Base-by-base conservation (phyloP, 2,113 vertebrate species). In the Cricetomys ansorgei region DNA sequence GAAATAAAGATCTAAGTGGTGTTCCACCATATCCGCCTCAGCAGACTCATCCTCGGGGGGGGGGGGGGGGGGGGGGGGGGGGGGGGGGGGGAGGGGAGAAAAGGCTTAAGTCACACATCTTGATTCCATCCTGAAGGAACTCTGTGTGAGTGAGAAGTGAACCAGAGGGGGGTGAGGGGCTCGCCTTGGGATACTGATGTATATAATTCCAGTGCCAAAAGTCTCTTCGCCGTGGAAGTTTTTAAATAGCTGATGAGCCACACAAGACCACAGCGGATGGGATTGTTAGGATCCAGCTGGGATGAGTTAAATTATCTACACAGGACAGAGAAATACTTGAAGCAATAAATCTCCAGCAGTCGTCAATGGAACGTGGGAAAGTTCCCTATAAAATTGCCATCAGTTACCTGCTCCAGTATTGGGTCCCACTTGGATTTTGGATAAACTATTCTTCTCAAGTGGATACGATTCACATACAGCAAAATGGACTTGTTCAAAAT, bases 201-300 rank as follows among this genome's bases (percentile, higher is more conserved):
- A 37, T 59, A 21, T 19, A 17, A 48, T 40, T 17, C 53, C 31
- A 1, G 15, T 0, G 16, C 84, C 92, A 81, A 50, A 29, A 72
- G 31, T 34, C 48, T 67, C 65, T 64, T 53, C 86, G 67, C 89
- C 12, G 1, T 4, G 31, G 69, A 86, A 27, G 29, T 55, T 45
- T 50, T 27, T 9, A 64, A 75, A 53, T 15, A 50, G 72, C 50
- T 7, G 8, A 93, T 70, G 21, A 40, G 37, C 53, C 64, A 4
- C 34, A 7, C 1, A 81, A 75, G 81, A 15, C 57, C 89, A 53
- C 45, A 34, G 72, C 8, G 40, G 50, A 89, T 7, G 43, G 43
- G 64, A 1, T 3, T 23, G 4, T n/a, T 8, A 31, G 72, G 67
- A 86, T 86, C 53, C 96, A 92, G 76, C 96, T 96, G 94, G 45